phyloP scores from a whole-genome alignment of 2,113 vertebrate species.

The Elachura formosa region DNA sequence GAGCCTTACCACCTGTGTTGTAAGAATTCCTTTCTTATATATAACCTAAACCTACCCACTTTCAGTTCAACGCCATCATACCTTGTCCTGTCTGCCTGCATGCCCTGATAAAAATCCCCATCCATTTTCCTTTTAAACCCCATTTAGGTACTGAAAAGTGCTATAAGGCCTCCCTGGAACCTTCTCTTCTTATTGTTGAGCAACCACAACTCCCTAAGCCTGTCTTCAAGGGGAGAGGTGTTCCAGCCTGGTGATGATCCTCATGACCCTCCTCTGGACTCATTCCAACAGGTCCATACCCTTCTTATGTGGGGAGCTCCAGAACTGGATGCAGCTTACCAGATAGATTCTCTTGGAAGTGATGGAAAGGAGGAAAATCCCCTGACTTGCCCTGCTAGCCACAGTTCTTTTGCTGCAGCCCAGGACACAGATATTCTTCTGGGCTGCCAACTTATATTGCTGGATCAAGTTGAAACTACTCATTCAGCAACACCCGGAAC shows the following conservation, averaged over 20 bases:
- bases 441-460: accelerated
- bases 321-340: background rate
- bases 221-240: background rate
- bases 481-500: too few relatives aligned
- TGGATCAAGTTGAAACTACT: background rate
- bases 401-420: background rate
- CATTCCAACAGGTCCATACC: too few relatives aligned
- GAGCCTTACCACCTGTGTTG: background rate
- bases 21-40: background rate
- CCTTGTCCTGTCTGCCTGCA: background rate
- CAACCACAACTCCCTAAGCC: too few relatives aligned
- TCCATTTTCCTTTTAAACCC: background rate
- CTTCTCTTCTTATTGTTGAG: background rate
- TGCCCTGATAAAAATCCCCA: background rate
- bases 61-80: background rate
- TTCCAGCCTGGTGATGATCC: accelerated
- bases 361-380: accelerated
- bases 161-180: background rate
- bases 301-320: background rate
- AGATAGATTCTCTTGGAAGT: too few relatives aligned
- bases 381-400: background rate
- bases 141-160: background rate
- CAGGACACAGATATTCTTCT: background rate
- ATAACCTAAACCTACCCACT: background rate
- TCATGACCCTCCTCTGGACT: background rate